Conservation (phyloP, 1,140 invertebrate species). For the Trissolcus basalis region DNA sequence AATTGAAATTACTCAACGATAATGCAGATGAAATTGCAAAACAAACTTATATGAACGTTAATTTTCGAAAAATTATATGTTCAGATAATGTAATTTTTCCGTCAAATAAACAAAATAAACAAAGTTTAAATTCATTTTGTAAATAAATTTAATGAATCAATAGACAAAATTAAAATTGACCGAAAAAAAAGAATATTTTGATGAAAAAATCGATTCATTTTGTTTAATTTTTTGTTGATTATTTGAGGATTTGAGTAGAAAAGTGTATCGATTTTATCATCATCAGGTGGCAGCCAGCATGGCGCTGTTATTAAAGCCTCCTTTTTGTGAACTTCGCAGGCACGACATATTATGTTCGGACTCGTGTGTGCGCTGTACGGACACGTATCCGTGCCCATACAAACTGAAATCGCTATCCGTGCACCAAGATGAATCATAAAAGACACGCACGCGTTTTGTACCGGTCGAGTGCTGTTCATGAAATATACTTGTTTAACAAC, state of each 20-base stretch:
- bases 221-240: too few relatives aligned
- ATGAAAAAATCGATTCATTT: too few relatives aligned
- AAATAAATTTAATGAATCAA: too few relatives aligned
- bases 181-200: too few relatives aligned
- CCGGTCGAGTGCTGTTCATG: constrained; percentile 10
- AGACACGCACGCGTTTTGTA: constrained; percentile 34
- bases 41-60: too few relatives aligned
- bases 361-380: not conserved
- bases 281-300: constrained; percentile 46
- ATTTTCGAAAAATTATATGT: too few relatives aligned
- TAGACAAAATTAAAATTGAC: too few relatives aligned
- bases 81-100: too few relatives aligned
- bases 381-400: not conserved
- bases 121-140: too few relatives aligned
- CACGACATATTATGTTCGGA: constrained; percentile 24
- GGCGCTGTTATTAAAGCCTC: constrained; percentile 31
- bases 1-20: too few relatives aligned
- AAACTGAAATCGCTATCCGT: constrained; percentile 5
- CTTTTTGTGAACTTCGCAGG: constrained; percentile 24
- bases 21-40: too few relatives aligned
- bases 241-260: constrained; percentile 31
- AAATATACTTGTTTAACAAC: constrained; percentile 21
- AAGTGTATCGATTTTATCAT: constrained; percentile 15
- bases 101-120: too few relatives aligned
- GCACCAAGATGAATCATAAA: constrained; percentile 35